A percentile compares a stretch with the other conserved stretches of the same genome.
These are phyloP conservation scores for Rhorus exstirpatorius DNA, from an alignment of 2,888 invertebrate species.

Conservation along the genomic window DNA sequence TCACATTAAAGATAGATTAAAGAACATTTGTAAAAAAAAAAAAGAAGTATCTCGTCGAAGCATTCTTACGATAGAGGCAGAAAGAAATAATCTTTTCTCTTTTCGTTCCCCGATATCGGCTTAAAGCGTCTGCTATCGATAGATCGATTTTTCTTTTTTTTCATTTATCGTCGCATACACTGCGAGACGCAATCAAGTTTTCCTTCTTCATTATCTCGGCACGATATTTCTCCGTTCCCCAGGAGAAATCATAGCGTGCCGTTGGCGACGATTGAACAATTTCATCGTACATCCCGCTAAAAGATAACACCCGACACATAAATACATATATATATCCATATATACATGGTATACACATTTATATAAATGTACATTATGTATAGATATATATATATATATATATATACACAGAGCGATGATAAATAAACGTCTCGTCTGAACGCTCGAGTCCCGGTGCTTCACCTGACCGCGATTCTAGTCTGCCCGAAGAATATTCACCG, in stretches of 20 bases:
- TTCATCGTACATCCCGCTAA: slow-evolving; percentile 61
- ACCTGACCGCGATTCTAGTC: slow-evolving; percentile 51
- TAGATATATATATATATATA: slow-evolving; percentile 10
- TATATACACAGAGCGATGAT: slow-evolving; percentile 20
- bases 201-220: slow-evolving; percentile 26
- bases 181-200: slow-evolving; percentile 24
- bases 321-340: slow-evolving; percentile 8
- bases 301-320: slow-evolving; percentile 40
- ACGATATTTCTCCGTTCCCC: slow-evolving; percentile 57
- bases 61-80: not conserved
- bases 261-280: slow-evolving; percentile 39
- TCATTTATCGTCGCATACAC: slow-evolving; percentile 22
- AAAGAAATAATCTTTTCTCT: not conserved
- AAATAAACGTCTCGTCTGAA: slow-evolving; percentile 47
- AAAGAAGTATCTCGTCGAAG: not conserved
- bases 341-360: slow-evolving; percentile 30
- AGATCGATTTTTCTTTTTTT: slow-evolving; percentile 28
- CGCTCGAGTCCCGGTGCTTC: slow-evolving; percentile 44
- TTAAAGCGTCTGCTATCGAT: not conserved
- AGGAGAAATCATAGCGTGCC: slow-evolving; percentile 44
- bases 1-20: too few relatives aligned
- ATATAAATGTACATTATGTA: not conserved
- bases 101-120: not conserved
- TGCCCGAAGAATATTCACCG: slow-evolving; percentile 34
- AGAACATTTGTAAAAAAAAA: too few relatives aligned